Conservation (phyloP, 2,113 vertebrate species). For the Peromyscus maniculatus region DNA sequence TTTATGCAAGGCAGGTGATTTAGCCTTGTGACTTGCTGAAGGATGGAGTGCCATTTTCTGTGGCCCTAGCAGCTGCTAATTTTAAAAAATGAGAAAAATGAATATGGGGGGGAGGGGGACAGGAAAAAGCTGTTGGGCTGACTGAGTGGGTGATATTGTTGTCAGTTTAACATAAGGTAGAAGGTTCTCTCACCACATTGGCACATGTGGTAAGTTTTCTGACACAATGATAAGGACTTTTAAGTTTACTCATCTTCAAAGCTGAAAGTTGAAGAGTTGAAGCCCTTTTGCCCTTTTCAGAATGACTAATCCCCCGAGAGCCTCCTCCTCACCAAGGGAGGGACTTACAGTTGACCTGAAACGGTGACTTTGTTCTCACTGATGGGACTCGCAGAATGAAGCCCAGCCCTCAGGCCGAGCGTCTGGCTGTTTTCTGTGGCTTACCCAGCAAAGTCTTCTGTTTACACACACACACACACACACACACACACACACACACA, state of each 20-base stretch:
- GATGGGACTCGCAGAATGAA: not conserved
- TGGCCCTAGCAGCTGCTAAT: not conserved
- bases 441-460: not conserved
- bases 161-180: not conserved
- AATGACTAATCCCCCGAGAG: conserved; percentile 1
- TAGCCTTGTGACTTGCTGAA: not conserved
- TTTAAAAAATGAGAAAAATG: not conserved
- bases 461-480: not conserved
- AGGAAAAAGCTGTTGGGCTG: not conserved
- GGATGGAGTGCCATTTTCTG: too few species aligned
- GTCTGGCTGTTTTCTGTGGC: rapidly evolving
- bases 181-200: not conserved
- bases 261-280: conserved; percentile 82
- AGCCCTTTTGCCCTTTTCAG: conserved; percentile 79
- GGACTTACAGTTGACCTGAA: not conserved
- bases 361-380: not conserved
- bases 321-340: not conserved
- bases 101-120: not conserved
- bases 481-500: not conserved
- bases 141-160: too few species aligned
- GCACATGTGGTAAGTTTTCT: conserved; percentile 53
- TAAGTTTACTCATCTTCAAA: conserved; percentile 62
- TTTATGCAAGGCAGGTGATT: not conserved
- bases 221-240: conserved; percentile 23
- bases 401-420: rapidly evolving